Conservation (phyloP, 2,888 invertebrate species). For the Apoda limacodes region DNA sequence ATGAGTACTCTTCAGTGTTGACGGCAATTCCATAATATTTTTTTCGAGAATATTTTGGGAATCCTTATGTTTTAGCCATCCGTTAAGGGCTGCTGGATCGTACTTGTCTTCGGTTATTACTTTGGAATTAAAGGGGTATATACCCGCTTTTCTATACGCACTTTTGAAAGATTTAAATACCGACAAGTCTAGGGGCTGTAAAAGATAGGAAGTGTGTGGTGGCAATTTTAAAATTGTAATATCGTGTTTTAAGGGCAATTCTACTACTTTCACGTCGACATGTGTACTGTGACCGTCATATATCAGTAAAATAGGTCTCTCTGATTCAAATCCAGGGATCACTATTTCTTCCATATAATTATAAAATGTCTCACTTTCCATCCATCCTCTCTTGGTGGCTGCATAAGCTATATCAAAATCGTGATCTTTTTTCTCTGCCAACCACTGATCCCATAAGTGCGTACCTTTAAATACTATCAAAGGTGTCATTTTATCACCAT, state of each 20-base stretch:
- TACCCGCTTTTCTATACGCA: constrained; percentile 24
- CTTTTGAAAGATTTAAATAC: no score
- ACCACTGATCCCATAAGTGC: constrained; percentile 3
- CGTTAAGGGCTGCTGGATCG: constrained; percentile 7
- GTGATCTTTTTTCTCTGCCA: constrained; percentile 3
- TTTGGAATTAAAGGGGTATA: constrained; percentile 15
- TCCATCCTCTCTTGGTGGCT: constrained; percentile 28
- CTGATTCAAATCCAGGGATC: constrained; percentile 8
- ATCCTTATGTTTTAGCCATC: constrained; percentile 10
- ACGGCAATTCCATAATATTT: no score
- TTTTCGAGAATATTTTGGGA: neutral
- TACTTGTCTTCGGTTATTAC: constrained; percentile 8
- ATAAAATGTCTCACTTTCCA: constrained; percentile 26
- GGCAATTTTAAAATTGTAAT: no score
- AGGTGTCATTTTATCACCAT: constrained; percentile 16
- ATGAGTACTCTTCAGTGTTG: constrained; percentile 6
- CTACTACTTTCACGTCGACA: constrained; percentile 15
- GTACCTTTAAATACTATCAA: constrained; percentile 21
- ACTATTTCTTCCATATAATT: constrained; percentile 21
- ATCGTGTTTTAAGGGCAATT: constrained; percentile 15
- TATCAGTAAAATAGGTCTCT: constrained; percentile 15
- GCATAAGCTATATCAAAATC: constrained; percentile 21
- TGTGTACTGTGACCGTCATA: constrained; percentile 19
- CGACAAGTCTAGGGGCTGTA: no score
- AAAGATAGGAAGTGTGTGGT: no score